phyloP scores from a whole-genome alignment of 30 jellyfish, hydroid and myxozoan genomes.

The Cassiopea xamachana region DNA sequence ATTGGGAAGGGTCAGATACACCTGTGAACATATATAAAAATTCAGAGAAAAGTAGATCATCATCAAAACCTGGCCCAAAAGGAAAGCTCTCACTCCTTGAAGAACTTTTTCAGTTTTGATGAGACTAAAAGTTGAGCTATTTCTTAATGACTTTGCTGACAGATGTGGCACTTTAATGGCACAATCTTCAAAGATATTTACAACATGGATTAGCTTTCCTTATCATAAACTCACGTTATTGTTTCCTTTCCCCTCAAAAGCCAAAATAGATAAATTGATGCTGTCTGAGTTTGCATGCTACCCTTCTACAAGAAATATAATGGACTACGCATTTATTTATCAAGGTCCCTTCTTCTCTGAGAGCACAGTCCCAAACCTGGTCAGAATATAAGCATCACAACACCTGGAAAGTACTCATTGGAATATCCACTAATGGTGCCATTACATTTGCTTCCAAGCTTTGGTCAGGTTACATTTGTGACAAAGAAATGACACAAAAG shows the following conservation, averaged over 20 bases:
- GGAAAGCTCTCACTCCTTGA: conserved; percentile 40
- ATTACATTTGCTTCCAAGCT: too few relatives aligned
- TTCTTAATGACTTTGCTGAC: conserved; percentile 33
- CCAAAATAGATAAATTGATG: neutral
- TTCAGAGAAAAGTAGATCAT: neutral
- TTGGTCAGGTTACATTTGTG: too few relatives aligned
- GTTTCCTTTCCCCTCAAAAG: conserved; percentile 22
- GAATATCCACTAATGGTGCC: too few relatives aligned
- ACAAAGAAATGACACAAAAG: too few relatives aligned
- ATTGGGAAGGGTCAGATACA: conserved; percentile 49
- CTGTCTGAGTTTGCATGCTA: neutral
- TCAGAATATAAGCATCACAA: too few relatives aligned
- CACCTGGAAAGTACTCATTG: neutral
- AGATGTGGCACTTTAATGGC: conserved; percentile 40
- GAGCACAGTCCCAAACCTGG: too few relatives aligned
- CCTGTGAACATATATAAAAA: neutral
- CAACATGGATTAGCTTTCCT: conserved; percentile 54
- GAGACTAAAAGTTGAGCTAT: conserved; percentile 41
- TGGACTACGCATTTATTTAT: conserved; percentile 31
- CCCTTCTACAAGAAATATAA: conserved; percentile 35
- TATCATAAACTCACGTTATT: neutral
- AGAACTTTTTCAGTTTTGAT: conserved; percentile 41
- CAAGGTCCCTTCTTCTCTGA: conserved; percentile 41
- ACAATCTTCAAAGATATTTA: conserved; percentile 44
- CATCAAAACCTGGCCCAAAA: conserved; percentile 42